Conservation (phyloP, 2,797 vertebrate genomes). For the Botia almorhae region DNA sequence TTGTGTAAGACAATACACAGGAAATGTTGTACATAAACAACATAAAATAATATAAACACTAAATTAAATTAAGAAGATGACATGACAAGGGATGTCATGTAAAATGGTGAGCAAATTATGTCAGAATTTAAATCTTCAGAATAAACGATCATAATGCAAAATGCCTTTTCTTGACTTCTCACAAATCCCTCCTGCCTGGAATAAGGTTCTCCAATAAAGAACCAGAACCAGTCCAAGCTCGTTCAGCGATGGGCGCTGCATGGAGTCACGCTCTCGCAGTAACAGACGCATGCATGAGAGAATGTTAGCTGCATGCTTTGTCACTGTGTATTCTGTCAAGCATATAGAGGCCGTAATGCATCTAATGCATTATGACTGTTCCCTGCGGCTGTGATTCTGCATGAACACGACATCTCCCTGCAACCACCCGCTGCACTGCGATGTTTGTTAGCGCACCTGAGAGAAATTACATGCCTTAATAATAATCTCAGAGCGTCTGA, state of each 20-base stretch:
- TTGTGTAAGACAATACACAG: not conserved
- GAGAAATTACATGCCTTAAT: slow-evolving; percentile 35
- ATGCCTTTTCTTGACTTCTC: no score
- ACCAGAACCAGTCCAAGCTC: not conserved
- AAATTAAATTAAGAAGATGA: no score
- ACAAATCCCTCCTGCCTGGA: no score
- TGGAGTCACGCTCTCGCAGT: slow-evolving; percentile 8
- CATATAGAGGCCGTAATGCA: slow-evolving; percentile 56
- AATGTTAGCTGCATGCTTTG: slow-evolving; percentile 37
- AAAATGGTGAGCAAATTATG: no score
- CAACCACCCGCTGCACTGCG: slow-evolving; percentile 51
- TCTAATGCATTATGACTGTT: slow-evolving; percentile 67
- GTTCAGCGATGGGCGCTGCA: slow-evolving; percentile 8
- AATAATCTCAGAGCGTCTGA: slow-evolving; percentile 37
- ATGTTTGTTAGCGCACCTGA: slow-evolving; percentile 52
- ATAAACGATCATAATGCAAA: no score
- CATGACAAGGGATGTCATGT: no score
- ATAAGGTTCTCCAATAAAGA: no score
- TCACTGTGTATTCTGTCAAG: slow-evolving; percentile 36
- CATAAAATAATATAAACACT: not conserved
- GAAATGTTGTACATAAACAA: not conserved
- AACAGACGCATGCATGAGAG: slow-evolving; percentile 5
- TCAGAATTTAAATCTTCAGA: no score
- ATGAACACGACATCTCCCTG: slow-evolving; percentile 56
- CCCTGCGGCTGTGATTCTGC: slow-evolving; percentile 63